A percentile compares a stretch with the other conserved stretches of the same genome.
phyloP scores from a whole-genome alignment of 37 sponge, comb jelly and placozoan species.

The Geodia barretti region DNA sequence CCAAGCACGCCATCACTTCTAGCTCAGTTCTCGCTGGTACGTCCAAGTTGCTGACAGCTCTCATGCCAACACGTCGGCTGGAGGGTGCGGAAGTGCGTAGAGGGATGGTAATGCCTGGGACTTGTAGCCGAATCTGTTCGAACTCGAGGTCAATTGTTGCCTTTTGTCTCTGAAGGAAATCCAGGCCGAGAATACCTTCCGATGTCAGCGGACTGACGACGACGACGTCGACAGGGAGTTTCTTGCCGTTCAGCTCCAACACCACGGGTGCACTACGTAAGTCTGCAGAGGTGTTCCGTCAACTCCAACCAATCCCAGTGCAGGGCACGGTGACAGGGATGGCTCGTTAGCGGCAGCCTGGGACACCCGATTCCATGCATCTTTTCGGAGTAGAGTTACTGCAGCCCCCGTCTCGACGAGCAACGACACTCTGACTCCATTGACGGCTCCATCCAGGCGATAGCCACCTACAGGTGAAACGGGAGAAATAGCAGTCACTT shows the following conservation, averaged over 20 bases:
- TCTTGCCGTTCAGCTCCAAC: background rate
- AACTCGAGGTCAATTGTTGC: background rate
- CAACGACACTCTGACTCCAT: slow-evolving; percentile 5
- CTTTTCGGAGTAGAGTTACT: slow-evolving; percentile 17
- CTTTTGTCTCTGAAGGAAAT: slow-evolving; percentile 19
- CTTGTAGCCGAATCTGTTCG: background rate
- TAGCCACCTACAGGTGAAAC: background rate
- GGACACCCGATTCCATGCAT: slow-evolving; percentile 24
- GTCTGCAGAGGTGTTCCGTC: slow-evolving; percentile 25
- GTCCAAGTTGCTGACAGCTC: background rate
- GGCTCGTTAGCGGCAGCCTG: background rate
- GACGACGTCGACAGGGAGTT: background rate
- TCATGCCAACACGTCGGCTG: background rate
- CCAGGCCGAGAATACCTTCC: slow-evolving; percentile 33
- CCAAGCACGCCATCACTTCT: slow-evolving; percentile 11
- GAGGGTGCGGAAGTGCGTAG: background rate
- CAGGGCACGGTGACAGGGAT: background rate
- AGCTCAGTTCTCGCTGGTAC: background rate
- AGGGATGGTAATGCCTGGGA: slow-evolving; percentile 10
- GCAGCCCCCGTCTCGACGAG: slow-evolving; percentile 47
- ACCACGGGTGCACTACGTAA: background rate
- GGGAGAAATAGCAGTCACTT: background rate
- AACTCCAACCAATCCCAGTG: slow-evolving; percentile 33
- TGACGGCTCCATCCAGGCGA: slow-evolving; percentile 5
- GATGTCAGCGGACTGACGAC: slow-evolving; percentile 9